Evolutionary conservation across 2,888 invertebrate species (phyloP).

Genomic region (Chrysina gloriosa): DNA sequence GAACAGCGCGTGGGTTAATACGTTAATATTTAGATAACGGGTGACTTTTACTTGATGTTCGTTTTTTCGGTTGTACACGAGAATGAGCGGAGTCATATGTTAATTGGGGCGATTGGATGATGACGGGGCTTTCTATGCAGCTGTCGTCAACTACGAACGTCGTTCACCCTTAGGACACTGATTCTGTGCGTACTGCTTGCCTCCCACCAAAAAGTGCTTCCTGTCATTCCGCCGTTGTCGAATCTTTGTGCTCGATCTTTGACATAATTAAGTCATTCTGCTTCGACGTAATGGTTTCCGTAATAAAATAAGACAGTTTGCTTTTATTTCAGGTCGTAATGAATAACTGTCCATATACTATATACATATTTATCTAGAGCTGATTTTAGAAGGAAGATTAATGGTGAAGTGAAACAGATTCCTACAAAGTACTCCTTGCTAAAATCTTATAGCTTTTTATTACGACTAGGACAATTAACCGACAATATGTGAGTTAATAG

Average conservation of each 20-base stretch:
- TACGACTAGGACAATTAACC: too few species aligned
- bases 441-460: too few species aligned
- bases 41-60: conserved; percentile 46
- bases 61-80: conserved; percentile 1
- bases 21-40: conserved; percentile 57
- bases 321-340: background rate
- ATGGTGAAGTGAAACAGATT: too few species aligned
- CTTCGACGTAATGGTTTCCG: background rate
- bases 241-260: conserved; percentile 6
- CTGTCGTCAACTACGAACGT: conserved; percentile 39
- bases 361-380: too few species aligned
- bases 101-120: conserved; percentile 55
- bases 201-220: background rate
- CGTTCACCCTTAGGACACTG: conserved; percentile 34
- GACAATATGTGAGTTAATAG: too few species aligned
- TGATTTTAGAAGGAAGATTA: too few species aligned
- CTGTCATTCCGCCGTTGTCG: background rate
- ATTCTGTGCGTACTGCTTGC: conserved; percentile 8
- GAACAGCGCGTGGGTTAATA: conserved; percentile 48
- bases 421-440: too few species aligned
- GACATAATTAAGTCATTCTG: conserved; percentile 7
- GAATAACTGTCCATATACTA: too few species aligned
- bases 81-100: conserved; percentile 55
- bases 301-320: background rate
- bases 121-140: conserved; percentile 49